Evolutionary conservation across 2,113 vertebrate species (phyloP), one percentile per base, ranked within the genome.

Genomic region (Pelusios castaneus): DNA sequence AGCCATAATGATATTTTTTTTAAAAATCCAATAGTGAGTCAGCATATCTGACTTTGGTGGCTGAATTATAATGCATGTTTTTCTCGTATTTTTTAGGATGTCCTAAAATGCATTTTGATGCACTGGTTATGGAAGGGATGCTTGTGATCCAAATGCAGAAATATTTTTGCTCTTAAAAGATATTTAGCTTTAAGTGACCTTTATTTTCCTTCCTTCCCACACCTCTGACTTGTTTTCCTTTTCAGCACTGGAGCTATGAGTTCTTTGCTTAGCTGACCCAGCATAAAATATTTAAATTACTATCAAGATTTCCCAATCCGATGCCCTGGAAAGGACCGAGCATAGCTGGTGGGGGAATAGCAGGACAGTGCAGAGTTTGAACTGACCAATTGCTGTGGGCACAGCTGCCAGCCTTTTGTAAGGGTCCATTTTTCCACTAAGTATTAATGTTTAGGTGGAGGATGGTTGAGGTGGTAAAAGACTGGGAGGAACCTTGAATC

Each of bases 301-400:
- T 76, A 34, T 89, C 34, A 49, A 1, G 1, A 8, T 2, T 1
- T 83, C 24, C 43, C 73, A 0, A 0, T 12, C 47, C 45, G 21
- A 52, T 54, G 79, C 51, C 51, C 51, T 52, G 14, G 51, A 52
- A 17, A 13, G 4, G 13, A 52, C 51, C 14, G 16, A 52, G 51
- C 8, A 47, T 56, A 47, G 43, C 22, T 76, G 78, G 29, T 80
- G 88, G 13, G 51, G 24, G 10, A 79, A 13, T 76, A 86, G 17
- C 25, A 87, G 47, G 84, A 51, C 34, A 29, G 1, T 1, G 0
- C 2, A 7, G 7, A 51, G 45, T 41, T 79, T 41, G 41, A 56
- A 31, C 49, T 51, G 45, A 5, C 75, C 43, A 8, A 34, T 84
- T 52, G 60, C 82, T 41, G 21, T 8, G 1, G 70, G 38, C 24